A percentile compares a stretch with the other conserved stretches of the same genome.
Evolutionary conservation across 2,888 invertebrate species (phyloP).

Genomic region (Itoplectis maculator): DNA sequence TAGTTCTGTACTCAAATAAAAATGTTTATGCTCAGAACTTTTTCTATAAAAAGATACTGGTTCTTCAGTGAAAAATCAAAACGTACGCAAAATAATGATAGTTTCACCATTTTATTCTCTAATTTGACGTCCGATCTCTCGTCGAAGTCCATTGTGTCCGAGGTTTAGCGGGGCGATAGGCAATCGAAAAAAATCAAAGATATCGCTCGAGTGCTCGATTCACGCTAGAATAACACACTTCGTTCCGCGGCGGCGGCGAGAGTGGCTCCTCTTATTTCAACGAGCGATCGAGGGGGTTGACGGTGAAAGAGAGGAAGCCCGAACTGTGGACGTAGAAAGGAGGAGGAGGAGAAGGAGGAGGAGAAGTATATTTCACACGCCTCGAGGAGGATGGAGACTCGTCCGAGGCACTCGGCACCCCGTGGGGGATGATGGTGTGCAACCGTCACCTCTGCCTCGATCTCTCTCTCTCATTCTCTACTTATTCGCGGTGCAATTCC

Average conservation of each 20-base stretch:
- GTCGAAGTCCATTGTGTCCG: conserved; percentile 5
- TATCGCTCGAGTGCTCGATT: conserved; percentile 36
- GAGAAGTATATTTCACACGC: conserved; percentile 23
- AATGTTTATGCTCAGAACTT: too few species aligned
- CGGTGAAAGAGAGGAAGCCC: conserved; percentile 16
- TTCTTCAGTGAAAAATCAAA: too few species aligned
- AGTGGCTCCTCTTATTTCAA: conserved; percentile 36
- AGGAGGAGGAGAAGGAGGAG: too few species aligned
- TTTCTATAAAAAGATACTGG: too few species aligned
- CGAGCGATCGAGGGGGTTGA: conserved; percentile 38
- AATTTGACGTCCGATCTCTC: background rate
- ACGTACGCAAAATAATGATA: too few species aligned
- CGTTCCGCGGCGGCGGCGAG: background rate
- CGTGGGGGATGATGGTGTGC: conserved; percentile 31
- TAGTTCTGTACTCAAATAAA: too few species aligned
- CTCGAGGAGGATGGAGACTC: conserved; percentile 20
- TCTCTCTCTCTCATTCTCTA: conserved; percentile 38
- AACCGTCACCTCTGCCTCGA: conserved; percentile 42
- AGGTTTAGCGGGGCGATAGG: background rate
- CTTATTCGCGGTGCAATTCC: conserved; percentile 25
- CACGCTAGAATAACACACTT: conserved; percentile 56
- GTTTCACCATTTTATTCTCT: background rate
- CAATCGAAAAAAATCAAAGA: conserved; percentile 40
- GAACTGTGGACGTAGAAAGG: background rate
- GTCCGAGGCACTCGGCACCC: conserved; percentile 30